Base-by-base conservation (phyloP, 2,797 vertebrate species). In the Paguma larvata region DNA sequence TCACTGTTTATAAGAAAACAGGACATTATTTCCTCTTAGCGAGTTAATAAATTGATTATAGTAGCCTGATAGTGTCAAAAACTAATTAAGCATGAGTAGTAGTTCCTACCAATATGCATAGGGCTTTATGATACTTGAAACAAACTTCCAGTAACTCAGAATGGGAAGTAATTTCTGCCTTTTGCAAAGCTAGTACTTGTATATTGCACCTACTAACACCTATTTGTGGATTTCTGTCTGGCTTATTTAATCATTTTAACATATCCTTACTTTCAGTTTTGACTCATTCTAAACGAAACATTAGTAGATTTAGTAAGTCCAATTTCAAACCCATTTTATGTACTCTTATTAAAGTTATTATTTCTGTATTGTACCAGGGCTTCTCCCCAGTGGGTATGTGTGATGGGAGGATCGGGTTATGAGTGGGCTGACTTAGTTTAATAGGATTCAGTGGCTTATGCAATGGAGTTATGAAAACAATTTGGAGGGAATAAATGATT, bases 261-360 rank as follows among this genome's bases (percentile, higher is more conserved):
- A n/a, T 89, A 68, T 79, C 38, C 51, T 95, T 84, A 38, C 65
- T 95, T 89, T 90, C 18, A 51, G 15, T 94, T 95, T 51, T 85
- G 89, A 89, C 46, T 88, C 75, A 84, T 75, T 92, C 14, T 89
- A 78, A 86, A 82, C 14, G 96, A 89, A 78, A 48, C n/a, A 19
- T 86, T 65, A 84, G 38, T 84, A 82, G 46, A 96, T 85, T 91
- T 96, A 94, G 77, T 73, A 19, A 93, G 68, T 73, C 46, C 75
- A 89, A 83, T 73, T 80, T 93, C 87, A 94, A 95, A 72, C 53
- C 80, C 32, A 32, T 65, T 89, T 41, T 68, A 1, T 82, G 48
- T 78, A 72, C 56, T 88, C 32, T 73, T 94, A 96, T 97, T 96
- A 90, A 94, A 97, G 89, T 79, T 89, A 38, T 93, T 82, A 89